A percentile compares a stretch with the other conserved stretches of the same genome.
Conservation (phyloP, 2,888 invertebrate genomes). For the Scelioninae gen. 1 region DNA sequence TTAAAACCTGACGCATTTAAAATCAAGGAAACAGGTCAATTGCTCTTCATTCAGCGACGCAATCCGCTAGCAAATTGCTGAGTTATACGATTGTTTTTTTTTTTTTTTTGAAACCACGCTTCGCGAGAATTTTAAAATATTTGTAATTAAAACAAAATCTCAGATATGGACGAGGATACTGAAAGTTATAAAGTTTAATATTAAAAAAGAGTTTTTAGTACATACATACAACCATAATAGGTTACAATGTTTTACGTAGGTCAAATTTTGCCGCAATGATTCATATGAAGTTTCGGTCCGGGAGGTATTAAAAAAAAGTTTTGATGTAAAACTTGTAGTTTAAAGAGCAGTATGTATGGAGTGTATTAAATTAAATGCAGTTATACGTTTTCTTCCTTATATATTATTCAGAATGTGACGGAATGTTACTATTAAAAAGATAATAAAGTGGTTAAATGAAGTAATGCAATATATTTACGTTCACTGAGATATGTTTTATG, state of each 20-base stretch:
- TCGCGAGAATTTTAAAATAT: conserved; percentile 25
- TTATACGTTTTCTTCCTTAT: conserved; percentile 8
- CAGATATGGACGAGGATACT: conserved; percentile 2
- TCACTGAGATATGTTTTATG: neutral
- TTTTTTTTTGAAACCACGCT: conserved; percentile 33
- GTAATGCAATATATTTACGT: neutral
- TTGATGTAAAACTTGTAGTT: neutral
- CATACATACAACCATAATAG: neutral
- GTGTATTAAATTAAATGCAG: conserved; percentile 3
- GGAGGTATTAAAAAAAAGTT: conserved; percentile 2
- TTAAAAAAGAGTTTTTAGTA: conserved; percentile 16
- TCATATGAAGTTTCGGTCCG: neutral
- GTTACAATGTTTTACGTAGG: neutral
- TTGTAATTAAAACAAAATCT: conserved; percentile 49
- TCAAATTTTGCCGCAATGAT: conserved; percentile 3
- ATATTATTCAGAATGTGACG: conserved; percentile 3
- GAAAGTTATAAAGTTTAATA: conserved; percentile 13
- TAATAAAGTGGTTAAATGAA: conserved; percentile 19
- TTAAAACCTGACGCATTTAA: conserved; percentile 27
- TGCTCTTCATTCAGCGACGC: conserved; percentile 44
- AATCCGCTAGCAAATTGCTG: conserved; percentile 50
- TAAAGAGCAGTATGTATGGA: neutral
- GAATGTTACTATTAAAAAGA: conserved; percentile 7
- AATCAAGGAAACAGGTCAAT: conserved; percentile 52
- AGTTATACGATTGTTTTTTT: conserved; percentile 32